Conservation (phyloP, 2,888 invertebrate genomes). For the Gortyna flavago region DNA sequence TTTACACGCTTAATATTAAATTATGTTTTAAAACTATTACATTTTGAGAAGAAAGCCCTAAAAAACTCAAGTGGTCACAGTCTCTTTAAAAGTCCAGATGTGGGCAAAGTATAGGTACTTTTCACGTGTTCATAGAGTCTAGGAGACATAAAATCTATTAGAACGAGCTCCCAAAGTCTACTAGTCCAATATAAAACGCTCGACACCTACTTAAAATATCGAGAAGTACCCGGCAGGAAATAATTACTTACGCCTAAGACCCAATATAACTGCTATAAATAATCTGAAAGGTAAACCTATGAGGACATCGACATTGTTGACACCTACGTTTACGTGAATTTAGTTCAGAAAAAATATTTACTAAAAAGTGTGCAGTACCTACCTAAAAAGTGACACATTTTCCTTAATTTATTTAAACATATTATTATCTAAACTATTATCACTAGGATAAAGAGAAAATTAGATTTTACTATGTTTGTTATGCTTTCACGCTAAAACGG, state of each 20-base stretch:
- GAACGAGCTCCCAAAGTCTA: too few relatives aligned
- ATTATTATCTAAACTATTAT: background rate
- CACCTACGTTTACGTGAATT: background rate
- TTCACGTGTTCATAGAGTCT: background rate
- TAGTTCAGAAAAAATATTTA: background rate
- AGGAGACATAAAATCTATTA: background rate
- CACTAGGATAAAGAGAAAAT: background rate
- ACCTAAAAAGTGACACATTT: background rate
- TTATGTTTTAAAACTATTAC: background rate
- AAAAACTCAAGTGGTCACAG: background rate
- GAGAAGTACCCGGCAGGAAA: background rate
- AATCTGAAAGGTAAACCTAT: background rate
- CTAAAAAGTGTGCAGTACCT: background rate
- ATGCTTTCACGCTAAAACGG: background rate
- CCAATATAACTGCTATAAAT: constrained; percentile 1
- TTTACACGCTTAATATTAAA: too few relatives aligned
- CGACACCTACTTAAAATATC: background rate
- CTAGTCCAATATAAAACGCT: background rate
- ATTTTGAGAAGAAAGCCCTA: background rate
- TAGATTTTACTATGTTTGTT: background rate
- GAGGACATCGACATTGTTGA: background rate
- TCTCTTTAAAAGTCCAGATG: background rate
- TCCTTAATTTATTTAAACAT: background rate
- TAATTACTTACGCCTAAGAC: background rate
- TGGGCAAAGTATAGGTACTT: background rate